Conservation (phyloP, 2,113 vertebrate genomes). For the Ondatra zibethicus region DNA sequence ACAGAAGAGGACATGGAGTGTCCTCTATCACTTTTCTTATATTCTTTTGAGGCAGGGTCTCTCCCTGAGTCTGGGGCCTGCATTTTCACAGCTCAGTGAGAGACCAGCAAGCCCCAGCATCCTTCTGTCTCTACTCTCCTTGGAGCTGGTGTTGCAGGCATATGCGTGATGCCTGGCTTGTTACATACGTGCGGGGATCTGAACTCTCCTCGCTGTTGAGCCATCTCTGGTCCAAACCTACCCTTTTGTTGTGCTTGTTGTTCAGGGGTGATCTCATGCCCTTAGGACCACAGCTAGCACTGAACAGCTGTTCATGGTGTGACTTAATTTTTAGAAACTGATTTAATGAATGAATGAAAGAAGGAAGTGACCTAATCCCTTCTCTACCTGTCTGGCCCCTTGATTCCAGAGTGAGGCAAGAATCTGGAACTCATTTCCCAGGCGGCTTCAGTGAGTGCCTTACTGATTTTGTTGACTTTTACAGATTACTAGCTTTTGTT, state of each 20-base stretch:
- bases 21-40: neutral
- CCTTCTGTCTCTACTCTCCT: neutral
- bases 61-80: neutral
- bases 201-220: neutral
- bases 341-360: neutral
- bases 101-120: neutral
- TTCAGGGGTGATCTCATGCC: neutral
- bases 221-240: neutral
- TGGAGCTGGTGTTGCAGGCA: neutral
- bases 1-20: neutral
- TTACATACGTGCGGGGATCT: neutral
- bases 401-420: neutral
- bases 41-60: neutral
- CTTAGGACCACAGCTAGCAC: neutral
- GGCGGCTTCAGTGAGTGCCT: neutral
- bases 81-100: neutral
- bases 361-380: neutral
- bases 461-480: constrained; percentile 28
- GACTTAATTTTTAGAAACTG: neutral
- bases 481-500: neutral
- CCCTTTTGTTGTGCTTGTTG: neutral
- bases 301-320: neutral
- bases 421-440: neutral
- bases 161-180: neutral
- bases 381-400: neutral